Evolutionary conservation across 2,113 vertebrate species (phyloP).

Genomic region (Takifugu flavidus): DNA sequence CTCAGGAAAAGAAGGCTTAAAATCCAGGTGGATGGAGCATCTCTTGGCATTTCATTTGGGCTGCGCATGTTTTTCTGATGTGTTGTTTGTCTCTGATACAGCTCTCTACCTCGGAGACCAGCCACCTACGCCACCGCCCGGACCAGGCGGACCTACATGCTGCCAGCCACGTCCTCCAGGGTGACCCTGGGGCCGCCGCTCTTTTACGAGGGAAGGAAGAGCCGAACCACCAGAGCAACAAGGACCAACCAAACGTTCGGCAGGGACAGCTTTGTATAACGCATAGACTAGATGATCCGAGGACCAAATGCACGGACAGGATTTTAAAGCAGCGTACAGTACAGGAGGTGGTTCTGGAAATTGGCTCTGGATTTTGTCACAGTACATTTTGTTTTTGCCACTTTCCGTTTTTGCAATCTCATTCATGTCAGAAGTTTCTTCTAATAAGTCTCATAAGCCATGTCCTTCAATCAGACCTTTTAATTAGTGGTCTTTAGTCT

Average conservation of each 20-base stretch:
- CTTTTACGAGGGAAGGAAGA: conserved; percentile 48
- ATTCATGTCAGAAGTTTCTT: no score
- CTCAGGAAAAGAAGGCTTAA: conserved; percentile 66
- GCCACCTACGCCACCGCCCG: conserved; percentile 35
- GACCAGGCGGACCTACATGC: conserved; percentile 61
- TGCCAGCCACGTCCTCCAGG: conserved; percentile 44
- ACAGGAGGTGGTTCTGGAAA: no score
- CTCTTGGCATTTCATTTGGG: neutral
- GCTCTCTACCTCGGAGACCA: conserved; percentile 31
- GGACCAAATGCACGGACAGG: neutral
- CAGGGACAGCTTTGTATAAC: conserved; percentile 87
- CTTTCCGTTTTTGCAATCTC: no score
- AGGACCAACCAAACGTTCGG: conserved; percentile 60
- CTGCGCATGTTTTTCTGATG: neutral
- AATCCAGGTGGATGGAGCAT: conserved; percentile 44
- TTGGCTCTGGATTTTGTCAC: no score
- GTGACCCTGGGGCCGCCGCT: conserved; percentile 43
- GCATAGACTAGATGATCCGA: neutral
- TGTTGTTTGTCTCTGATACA: conserved; percentile 13
- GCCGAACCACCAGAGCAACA: conserved; percentile 9
- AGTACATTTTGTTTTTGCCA: neutral
- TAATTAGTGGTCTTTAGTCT: no score
- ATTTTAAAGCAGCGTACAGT: neutral
- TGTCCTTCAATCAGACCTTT: no score
- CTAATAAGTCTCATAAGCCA: no score